A percentile compares a stretch with the other conserved stretches of the same genome.
Conservation (phyloP, 2,113 vertebrate species). For the Vulpes ferrilata region DNA sequence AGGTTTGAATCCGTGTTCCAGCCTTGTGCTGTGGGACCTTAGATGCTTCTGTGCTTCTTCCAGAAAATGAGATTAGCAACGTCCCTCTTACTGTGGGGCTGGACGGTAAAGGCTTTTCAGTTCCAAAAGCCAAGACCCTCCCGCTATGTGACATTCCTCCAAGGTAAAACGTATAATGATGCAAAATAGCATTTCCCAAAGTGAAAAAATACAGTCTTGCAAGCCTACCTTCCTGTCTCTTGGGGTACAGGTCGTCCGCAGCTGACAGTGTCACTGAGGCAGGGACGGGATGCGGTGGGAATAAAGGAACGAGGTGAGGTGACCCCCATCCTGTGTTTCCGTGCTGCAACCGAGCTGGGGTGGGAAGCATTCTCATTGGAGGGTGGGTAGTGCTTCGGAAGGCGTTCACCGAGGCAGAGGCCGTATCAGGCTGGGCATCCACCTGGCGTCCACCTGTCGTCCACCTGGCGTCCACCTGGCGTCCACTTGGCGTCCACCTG, state of each 20-base stretch:
- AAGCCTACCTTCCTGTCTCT: neutral
- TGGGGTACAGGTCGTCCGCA: neutral
- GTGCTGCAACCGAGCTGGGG: neutral
- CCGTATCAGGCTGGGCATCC: too few species aligned
- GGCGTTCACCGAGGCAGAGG: too few species aligned
- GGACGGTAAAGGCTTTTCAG: neutral
- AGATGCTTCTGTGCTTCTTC: neutral
- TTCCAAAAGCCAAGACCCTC: neutral
- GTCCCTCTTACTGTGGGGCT: neutral
- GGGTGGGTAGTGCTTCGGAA: too few species aligned
- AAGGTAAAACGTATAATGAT: neutral
- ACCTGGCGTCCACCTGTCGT: too few species aligned
- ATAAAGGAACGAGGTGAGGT: neutral
- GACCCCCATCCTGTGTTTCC: neutral
- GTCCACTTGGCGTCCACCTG: too few species aligned
- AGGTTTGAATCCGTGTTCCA: neutral
- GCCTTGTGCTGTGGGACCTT: neutral
- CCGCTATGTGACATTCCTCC: neutral
- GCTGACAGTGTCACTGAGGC: neutral
- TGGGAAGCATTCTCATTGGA: too few species aligned
- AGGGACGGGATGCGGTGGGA: rapidly evolving
- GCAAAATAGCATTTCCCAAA: neutral
- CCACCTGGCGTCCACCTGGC: too few species aligned
- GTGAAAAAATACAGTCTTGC: neutral
- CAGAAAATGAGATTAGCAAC: neutral